Conservation (phyloP, 2,888 invertebrate genomes). For the Drosophila conformis region DNA sequence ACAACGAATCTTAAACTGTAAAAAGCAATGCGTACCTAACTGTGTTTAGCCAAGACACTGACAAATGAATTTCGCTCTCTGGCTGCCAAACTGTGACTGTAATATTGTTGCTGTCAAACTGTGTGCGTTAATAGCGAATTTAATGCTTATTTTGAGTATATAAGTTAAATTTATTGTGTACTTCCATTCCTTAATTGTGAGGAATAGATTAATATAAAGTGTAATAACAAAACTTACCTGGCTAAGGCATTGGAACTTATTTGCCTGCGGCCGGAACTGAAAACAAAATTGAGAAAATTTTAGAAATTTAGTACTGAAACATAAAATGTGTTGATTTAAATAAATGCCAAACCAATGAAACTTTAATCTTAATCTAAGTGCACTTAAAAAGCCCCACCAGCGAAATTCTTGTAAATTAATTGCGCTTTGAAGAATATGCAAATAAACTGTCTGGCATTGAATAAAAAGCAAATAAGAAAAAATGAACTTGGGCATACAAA, state of each 20-base stretch:
- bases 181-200: background rate
- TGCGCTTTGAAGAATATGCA: constrained; percentile 42
- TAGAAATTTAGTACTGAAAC: background rate
- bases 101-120: constrained; percentile 24
- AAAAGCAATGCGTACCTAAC: constrained; percentile 28
- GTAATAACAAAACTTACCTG: constrained; percentile 87
- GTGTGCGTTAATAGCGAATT: constrained; percentile 6
- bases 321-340: background rate
- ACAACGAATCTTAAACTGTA: constrained; percentile 3
- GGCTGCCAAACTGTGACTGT: constrained; percentile 22
- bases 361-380: background rate
- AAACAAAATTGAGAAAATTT: constrained; percentile 81
- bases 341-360: constrained; percentile 1
- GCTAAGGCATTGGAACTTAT: constrained; percentile 94
- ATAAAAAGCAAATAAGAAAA: constrained; percentile 27
- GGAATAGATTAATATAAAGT: background rate
- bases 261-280: constrained; percentile 92
- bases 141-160: background rate
- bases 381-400: constrained; percentile 26
- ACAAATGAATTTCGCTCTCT: constrained; percentile 21
- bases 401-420: constrained; percentile 40
- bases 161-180: background rate
- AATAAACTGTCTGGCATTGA: constrained; percentile 68
- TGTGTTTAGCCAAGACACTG: constrained; percentile 44
- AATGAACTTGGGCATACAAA: constrained; percentile 34